Base-by-base conservation (phyloP, 2,113 vertebrate genomes). In the Apteryx mantelli region DNA sequence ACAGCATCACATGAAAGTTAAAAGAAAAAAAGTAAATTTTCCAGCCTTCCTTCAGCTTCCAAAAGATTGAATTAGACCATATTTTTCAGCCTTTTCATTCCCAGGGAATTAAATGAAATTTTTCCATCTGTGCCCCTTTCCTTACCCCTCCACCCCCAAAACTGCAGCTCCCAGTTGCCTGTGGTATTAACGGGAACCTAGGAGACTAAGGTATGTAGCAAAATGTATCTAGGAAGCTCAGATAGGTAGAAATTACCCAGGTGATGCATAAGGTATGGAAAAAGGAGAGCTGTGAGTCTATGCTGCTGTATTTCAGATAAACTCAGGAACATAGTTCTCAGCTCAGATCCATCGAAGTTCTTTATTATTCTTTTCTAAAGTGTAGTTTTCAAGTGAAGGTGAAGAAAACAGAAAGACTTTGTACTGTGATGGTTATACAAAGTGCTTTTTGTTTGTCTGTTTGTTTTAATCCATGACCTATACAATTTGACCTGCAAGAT, bases 391-490 rank as follows among this genome's bases (percentile, higher is more conserved):
- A 78, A 76, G 40, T 2, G 42, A 80, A 77, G 14, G 78, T 46
- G 15, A 81, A 21, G 36, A 77, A 91, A 46, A 61, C 7, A 1
- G 5, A 53, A 82, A 84, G 24, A 53, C 20, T 89, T 5, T 66
- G 22, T 73, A 25, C 32, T 69, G 46, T 64, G 22, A 73, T 18
- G 80, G 25, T 40, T 26, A 82, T 28, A 71, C 24, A 88, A 78
- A 89, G 2, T 44, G 26, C 3, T 66, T 34, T 76, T 68, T 69
- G 11, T 65, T 91, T 75, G 3, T 69, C 36, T 71, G 1, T 79
- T 86, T 95, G 17, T 55, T 95, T 91, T 89, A 93, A 96, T 65
- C 34, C 61, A 50, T 75, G 61, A 66, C 20, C 60, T 81, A 40
- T 22, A 71, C 22, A 40, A 40, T 84, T 77, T 77, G 30, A 84